Conservation (phyloP, 2,888 invertebrate species). For the Phyto melanocephala region DNA sequence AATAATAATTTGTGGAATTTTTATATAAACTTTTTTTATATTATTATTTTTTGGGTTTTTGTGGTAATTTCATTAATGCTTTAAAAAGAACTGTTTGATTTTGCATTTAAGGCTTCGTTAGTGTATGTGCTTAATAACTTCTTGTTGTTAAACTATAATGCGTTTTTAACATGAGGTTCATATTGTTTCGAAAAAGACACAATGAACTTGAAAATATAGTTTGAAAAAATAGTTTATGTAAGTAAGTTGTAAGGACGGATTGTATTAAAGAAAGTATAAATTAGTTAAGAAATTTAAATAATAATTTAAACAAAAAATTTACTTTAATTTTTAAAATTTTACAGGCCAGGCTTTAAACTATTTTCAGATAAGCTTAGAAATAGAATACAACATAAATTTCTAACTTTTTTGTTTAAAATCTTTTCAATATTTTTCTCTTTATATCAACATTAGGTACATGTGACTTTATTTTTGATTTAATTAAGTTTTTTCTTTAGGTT, state of each 20-base stretch:
- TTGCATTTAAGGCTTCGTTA: constrained; percentile 45
- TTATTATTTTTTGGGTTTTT: no score
- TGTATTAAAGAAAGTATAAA: constrained; percentile 33
- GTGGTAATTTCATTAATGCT: neutral
- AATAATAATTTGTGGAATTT: neutral
- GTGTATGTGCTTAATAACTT: constrained; percentile 1
- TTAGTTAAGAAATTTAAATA: neutral
- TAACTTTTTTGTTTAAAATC: no score
- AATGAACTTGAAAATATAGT: neutral
- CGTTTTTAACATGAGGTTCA: constrained; percentile 8
- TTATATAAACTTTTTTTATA: neutral
- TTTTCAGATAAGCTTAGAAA: no score
- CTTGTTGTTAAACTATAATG: neutral
- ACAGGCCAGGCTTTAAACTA: no score
- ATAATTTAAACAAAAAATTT: neutral
- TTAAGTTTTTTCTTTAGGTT: neutral
- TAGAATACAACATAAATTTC: no score
- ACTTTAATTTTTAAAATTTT: neutral
- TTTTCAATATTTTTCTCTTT: neutral
- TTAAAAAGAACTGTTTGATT: constrained; percentile 34
- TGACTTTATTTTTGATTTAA: constrained; percentile 18
- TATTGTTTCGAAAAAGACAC: no score
- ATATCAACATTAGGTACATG: constrained; percentile 42
- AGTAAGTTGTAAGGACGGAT: constrained; percentile 53
- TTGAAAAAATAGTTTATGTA: neutral